Evolutionary conservation across 2,113 vertebrate genomes (phyloP).

Genomic region (Cynopterus brachyotis): DNA sequence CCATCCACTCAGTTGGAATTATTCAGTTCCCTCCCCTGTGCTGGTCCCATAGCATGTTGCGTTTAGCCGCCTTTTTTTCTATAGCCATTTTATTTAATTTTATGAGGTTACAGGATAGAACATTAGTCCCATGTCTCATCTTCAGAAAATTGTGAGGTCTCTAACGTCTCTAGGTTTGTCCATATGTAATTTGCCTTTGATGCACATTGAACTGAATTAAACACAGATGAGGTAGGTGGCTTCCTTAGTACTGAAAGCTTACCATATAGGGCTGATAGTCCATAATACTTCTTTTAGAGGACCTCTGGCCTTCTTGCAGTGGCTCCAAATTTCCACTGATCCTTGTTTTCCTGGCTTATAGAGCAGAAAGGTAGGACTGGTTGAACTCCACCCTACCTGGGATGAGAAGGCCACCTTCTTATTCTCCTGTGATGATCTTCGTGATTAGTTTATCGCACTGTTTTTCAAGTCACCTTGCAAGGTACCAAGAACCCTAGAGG

Average conservation of each 20-base stretch:
- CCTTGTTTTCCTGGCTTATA: neutral
- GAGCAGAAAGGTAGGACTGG: neutral
- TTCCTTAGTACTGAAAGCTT: neutral
- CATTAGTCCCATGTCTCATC: neutral
- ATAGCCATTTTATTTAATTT: neutral
- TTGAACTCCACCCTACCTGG: neutral
- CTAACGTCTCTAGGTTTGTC: neutral
- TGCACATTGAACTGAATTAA: neutral
- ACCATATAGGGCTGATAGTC: neutral
- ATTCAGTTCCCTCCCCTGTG: neutral
- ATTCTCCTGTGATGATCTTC: neutral
- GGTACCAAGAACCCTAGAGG: neutral
- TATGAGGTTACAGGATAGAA: neutral
- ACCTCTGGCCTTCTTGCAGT: neutral
- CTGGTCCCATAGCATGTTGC: accelerated
- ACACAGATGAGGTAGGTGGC: neutral
- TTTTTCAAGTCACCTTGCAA: neutral
- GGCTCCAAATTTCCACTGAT: neutral
- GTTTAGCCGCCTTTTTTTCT: neutral
- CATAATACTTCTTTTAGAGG: neutral
- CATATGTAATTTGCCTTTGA: neutral
- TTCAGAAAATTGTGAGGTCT: neutral
- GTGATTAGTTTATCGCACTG: neutral
- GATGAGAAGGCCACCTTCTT: neutral
- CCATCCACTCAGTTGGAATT: neutral